These are phyloP conservation scores for Nephrotoma flavescens DNA, from an alignment of 2,888 invertebrate genomes.

Conservation along the genomic window DNA sequence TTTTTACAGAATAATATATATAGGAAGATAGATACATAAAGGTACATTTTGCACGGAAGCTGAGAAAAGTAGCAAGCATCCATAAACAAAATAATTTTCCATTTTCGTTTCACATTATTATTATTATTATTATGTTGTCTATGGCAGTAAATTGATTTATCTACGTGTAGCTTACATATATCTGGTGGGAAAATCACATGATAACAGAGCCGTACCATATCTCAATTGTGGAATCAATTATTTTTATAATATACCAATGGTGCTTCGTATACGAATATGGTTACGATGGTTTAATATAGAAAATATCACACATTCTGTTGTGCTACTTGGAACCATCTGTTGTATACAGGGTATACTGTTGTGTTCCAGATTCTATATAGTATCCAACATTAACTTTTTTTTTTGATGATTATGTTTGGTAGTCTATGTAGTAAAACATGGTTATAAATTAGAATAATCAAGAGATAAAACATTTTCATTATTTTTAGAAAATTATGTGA, in stretches of 20 bases:
- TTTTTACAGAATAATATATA: background rate
- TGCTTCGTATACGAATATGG: background rate
- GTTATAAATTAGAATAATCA: background rate
- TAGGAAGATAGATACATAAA: background rate
- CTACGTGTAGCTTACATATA: background rate
- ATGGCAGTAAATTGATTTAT: background rate
- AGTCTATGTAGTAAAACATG: background rate
- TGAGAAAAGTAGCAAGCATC: background rate
- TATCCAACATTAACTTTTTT: background rate
- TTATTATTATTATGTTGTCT: background rate
- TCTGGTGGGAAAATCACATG: background rate
- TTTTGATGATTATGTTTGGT: background rate
- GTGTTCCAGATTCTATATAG: background rate
- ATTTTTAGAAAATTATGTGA: background rate
- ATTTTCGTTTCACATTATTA: background rate
- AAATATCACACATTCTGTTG: background rate
- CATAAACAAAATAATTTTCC: background rate
- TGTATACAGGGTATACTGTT: background rate
- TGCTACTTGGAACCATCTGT: background rate
- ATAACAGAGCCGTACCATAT: background rate
- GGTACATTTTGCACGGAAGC: background rate
- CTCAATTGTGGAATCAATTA: background rate
- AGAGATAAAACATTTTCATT: background rate
- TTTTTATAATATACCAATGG: background rate
- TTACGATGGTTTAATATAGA: background rate